These are phyloP conservation scores for Sphaeridia pumilis DNA, from an alignment of 2,888 invertebrate species.

Conservation along the genomic window DNA sequence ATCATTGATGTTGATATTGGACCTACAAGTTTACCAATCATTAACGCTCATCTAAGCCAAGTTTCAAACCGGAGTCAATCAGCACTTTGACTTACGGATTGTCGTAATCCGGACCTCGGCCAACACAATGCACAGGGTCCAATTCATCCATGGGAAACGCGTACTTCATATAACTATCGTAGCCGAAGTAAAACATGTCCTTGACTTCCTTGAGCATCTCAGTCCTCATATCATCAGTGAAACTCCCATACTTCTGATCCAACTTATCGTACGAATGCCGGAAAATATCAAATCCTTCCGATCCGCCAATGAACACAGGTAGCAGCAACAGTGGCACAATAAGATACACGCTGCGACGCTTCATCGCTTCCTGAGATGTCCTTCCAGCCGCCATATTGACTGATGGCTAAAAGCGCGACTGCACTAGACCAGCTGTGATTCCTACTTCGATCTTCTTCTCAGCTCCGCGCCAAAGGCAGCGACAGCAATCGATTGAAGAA, in stretches of 20 bases:
- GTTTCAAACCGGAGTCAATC: background rate
- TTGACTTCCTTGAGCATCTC: constrained; percentile 42
- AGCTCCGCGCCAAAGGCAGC: too few species aligned
- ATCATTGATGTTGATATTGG: constrained; percentile 55
- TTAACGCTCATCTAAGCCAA: background rate
- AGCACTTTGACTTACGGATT: constrained; percentile 47
- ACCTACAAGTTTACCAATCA: constrained; percentile 39
- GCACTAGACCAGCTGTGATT: background rate
- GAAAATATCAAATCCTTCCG: constrained; percentile 37
- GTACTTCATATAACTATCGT: constrained; percentile 51
- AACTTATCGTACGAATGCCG: constrained; percentile 37
- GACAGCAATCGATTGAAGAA: too few species aligned
- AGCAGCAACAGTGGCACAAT: constrained; percentile 11
- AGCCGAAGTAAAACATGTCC: constrained; percentile 49
- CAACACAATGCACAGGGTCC: constrained; percentile 49
- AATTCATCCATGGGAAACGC: constrained; percentile 53
- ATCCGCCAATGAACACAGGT: constrained; percentile 21
- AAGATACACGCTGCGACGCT: background rate
- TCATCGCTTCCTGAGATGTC: background rate
- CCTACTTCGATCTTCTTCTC: too few species aligned
- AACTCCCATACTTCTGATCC: constrained; percentile 40
- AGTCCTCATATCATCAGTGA: constrained; percentile 39
- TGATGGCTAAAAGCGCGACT: background rate
- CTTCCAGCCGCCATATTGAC: background rate
- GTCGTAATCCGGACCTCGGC: constrained; percentile 50